Conservation (phyloP, 2,113 vertebrate species). For the Toxostoma redivivum region DNA sequence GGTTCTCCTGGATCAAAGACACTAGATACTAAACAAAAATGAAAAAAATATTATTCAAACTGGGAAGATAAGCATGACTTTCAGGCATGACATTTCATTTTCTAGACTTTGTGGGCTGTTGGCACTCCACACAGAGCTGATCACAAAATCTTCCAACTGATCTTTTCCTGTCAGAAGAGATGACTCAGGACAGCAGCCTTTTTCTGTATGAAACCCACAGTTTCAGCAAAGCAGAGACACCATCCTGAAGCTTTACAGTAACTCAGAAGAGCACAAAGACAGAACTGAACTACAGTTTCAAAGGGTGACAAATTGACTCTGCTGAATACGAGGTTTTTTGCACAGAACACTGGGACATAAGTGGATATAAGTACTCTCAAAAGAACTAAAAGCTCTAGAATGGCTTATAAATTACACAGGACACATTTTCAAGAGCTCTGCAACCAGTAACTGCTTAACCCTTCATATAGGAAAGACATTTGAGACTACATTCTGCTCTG, state of each 20-base stretch:
- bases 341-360: background rate
- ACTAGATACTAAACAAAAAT: constrained; percentile 84
- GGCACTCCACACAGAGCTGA: background rate
- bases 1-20: constrained; percentile 88
- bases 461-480: background rate
- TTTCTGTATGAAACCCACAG: constrained; percentile 1
- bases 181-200: constrained; percentile 30
- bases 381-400: constrained; percentile 37
- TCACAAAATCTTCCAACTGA: constrained; percentile 13
- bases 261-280: background rate
- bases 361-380: constrained; percentile 42
- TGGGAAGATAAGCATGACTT: background rate
- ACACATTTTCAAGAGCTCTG: background rate
- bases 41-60: background rate
- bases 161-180: constrained; percentile 26
- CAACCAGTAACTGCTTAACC: constrained; percentile 4
- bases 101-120: background rate
- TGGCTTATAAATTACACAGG: constrained; percentile 15
- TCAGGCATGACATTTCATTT: background rate
- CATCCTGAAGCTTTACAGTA: constrained; percentile 7
- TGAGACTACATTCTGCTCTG: background rate
- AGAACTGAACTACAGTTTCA: constrained; percentile 21
- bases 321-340: background rate
- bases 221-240: background rate
- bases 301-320: constrained; percentile 27